Base-by-base conservation (phyloP, 1,140 invertebrate genomes). In the Halyomorpha halys region DNA sequence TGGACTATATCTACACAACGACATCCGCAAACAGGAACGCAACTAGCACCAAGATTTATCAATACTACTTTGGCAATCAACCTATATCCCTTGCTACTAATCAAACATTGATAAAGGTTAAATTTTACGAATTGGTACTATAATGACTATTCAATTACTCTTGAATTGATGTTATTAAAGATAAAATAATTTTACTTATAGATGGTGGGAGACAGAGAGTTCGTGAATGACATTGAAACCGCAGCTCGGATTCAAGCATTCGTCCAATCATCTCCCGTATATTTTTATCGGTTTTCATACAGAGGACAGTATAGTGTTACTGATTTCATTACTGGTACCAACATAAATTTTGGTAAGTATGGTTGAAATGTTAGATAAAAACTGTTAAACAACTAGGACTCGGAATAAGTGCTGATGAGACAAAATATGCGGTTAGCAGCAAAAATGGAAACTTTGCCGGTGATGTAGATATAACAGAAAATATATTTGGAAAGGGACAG, bases 251-350 rank as follows among this genome's bases (percentile, higher is more conserved):
- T 56, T 21, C 23, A 23, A 4, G 18, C 53, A 6, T 56, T 23
- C 27, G 53, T 25, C 2, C 53, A 56, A 25, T 23, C 53, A 21
- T 16, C 18, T 6, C 53, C 53, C 1, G 23, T 56, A 16, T 56
- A 56, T 23, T 23, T 56, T 15, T 56, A 56, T 25, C 53, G 15
- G 6, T 56, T 56, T 25, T 19, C 18, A 8, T 56, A 56, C 53
- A 56, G 53, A 25, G 53, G 53, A 5, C 53, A 56, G 23, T 25
- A 25, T 21, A 56, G 53, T 25, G 3, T 11, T 21, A 19, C 47
- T 18, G 5, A 49, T 49, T 21, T 49, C 47, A 18, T 49, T 11
- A 49, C 47, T 18, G 47, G 47, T 21, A 49, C n/a, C 47, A 49
- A 49, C 21, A 11, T 19, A 19, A 49, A 49, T 49, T 49, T 49